A percentile compares a stretch with the other conserved stretches of the same genome.
Conservation (phyloP, 1,140 invertebrate genomes). For the Neodiprion lecontei region DNA sequence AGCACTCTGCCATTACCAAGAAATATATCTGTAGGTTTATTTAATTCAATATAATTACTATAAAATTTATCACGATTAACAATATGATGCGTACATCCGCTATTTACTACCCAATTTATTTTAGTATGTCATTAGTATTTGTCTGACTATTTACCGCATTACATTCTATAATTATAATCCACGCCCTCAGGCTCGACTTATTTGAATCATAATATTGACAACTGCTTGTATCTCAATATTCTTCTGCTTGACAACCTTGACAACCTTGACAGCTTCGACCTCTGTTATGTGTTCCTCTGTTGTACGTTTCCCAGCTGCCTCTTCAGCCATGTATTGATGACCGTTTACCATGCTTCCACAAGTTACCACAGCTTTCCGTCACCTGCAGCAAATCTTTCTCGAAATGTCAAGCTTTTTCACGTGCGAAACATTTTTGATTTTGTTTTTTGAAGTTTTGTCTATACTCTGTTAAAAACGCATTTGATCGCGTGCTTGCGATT, state of each 20-base stretch:
- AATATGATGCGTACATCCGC: neutral
- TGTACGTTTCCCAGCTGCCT: neutral
- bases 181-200: neutral
- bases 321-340: neutral
- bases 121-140: neutral
- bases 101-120: neutral
- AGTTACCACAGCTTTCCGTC: neutral
- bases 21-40: conserved; percentile 20
- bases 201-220: too few relatives aligned
- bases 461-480: neutral
- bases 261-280: neutral
- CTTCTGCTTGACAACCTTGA: neutral
- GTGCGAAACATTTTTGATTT: neutral
- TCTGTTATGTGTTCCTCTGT: neutral
- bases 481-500: neutral
- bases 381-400: neutral
- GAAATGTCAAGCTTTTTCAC: neutral
- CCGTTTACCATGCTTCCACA: neutral
- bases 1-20: conserved; percentile 11
- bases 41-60: neutral
- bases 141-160: neutral
- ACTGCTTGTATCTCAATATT: neutral
- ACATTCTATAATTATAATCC: neutral
- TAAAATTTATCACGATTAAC: conserved; percentile 16
- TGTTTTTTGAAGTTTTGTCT: too few relatives aligned